Percentiles rank a stretch among this genome's conserved stretches.
Evolutionary conservation across 2,888 invertebrate species (phyloP).

Genomic region (Osmoderma eremita): DNA sequence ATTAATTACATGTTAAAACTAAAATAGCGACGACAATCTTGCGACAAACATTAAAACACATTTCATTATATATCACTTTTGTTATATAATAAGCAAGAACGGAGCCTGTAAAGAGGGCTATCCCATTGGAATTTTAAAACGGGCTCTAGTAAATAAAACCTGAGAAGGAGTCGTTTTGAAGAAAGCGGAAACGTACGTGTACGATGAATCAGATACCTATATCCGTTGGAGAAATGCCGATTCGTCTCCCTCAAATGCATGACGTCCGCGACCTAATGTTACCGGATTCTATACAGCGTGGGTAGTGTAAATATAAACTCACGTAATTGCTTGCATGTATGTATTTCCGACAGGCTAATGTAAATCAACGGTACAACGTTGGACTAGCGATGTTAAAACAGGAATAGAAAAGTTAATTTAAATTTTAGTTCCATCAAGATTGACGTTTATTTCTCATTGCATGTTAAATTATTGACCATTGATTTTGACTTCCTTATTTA

Average conservation of each 20-base stretch:
- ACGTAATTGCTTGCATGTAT: neutral
- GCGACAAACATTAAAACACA: too few species aligned
- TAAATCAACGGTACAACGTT: neutral
- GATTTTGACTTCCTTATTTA: too few species aligned
- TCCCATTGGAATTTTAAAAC: neutral
- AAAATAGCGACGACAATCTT: too few species aligned
- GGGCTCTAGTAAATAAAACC: neutral
- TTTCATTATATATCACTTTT: too few species aligned
- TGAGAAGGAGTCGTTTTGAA: neutral
- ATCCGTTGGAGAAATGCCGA: neutral
- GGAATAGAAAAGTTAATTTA: too few species aligned
- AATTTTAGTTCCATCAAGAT: too few species aligned
- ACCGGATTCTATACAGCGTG: neutral
- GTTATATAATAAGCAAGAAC: too few species aligned
- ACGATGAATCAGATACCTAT: neutral
- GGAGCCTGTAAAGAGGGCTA: neutral
- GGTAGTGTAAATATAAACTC: constrained; percentile 1
- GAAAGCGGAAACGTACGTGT: neutral
- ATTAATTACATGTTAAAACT: too few species aligned
- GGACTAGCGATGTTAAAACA: too few species aligned
- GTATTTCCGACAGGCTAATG: constrained; percentile 7
- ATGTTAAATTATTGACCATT: too few species aligned
- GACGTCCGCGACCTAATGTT: constrained; percentile 6
- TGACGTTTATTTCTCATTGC: too few species aligned
- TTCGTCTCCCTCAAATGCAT: constrained; percentile 4